Percentiles rank a stretch among this genome's conserved stretches.
Evolutionary conservation across 2,888 invertebrate species (phyloP).

Genomic region (Philopedon plagiatum): DNA sequence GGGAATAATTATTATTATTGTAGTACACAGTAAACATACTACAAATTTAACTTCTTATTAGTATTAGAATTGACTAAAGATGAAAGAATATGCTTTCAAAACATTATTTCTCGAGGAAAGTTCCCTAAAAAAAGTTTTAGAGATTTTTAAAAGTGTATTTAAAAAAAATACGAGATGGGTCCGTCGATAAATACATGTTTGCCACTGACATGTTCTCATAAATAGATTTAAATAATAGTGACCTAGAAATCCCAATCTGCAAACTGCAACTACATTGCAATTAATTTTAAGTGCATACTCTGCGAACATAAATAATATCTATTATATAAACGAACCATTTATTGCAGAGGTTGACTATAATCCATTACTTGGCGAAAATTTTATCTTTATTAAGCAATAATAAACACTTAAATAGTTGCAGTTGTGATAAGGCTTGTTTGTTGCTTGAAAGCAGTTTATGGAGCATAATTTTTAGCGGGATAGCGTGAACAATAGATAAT

Average conservation of each 20-base stretch:
- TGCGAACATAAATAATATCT: constrained; percentile 17
- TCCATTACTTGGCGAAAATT: not conserved
- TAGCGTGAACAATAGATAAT: too few relatives aligned
- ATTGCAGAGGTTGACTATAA: not conserved
- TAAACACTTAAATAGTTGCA: not conserved
- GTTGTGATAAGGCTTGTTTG: constrained; percentile 1
- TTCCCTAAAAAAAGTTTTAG: too few relatives aligned
- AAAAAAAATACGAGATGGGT: too few relatives aligned
- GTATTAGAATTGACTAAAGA: too few relatives aligned
- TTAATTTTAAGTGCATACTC: constrained; percentile 10
- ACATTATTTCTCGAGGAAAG: too few relatives aligned
- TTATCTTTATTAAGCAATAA: constrained; percentile 6
- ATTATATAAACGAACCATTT: constrained; percentile 4
- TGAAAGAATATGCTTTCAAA: too few relatives aligned
- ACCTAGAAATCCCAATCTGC: constrained; percentile 22
- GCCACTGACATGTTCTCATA: constrained; percentile 17
- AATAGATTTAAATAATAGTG: constrained; percentile 14
- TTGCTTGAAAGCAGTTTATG: not conserved
- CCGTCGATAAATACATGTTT: not conserved
- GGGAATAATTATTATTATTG: too few relatives aligned
- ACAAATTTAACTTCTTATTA: too few relatives aligned
- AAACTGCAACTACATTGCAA: constrained; percentile 13
- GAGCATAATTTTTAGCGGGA: not conserved
- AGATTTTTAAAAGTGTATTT: too few relatives aligned
- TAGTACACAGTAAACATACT: too few relatives aligned